Percentiles rank a stretch among this genome's conserved stretches.
phyloP scores from a whole-genome alignment of 2,113 vertebrate genomes.

The Callocephalon fimbriatum region DNA sequence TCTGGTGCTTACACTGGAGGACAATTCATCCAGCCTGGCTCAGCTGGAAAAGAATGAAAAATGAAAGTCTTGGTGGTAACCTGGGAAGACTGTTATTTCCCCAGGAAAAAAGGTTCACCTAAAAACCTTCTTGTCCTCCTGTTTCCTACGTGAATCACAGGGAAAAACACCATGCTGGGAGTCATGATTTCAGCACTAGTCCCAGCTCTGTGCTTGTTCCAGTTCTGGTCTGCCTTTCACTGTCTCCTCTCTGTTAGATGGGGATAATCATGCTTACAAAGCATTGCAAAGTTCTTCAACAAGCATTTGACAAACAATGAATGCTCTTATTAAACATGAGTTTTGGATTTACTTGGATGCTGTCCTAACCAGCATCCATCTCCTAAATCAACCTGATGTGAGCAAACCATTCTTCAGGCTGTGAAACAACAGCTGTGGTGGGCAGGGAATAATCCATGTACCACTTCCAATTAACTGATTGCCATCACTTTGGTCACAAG shows the following conservation, averaged over 20 bases:
- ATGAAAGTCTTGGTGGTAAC: background rate
- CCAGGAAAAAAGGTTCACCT: background rate
- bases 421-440: background rate
- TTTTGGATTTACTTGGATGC: background rate
- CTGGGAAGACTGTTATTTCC: background rate
- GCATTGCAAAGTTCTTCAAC: background rate
- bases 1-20: background rate
- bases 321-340: background rate
- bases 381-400: background rate
- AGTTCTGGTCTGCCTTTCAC: background rate
- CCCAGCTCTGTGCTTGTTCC: background rate
- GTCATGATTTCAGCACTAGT: accelerated
- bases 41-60: background rate
- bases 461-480: background rate
- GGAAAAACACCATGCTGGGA: background rate
- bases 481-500: background rate
- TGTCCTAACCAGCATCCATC: background rate
- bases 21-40: background rate
- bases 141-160: background rate
- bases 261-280: background rate
- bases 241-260: background rate
- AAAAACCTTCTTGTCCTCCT: background rate
- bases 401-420: background rate
- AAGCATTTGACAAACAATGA: background rate
- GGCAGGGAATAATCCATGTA: background rate